Evolutionary conservation across 2,888 invertebrate genomes (phyloP), one percentile per base, ranked within the genome.

Genomic region (Agrochola litura): DNA sequence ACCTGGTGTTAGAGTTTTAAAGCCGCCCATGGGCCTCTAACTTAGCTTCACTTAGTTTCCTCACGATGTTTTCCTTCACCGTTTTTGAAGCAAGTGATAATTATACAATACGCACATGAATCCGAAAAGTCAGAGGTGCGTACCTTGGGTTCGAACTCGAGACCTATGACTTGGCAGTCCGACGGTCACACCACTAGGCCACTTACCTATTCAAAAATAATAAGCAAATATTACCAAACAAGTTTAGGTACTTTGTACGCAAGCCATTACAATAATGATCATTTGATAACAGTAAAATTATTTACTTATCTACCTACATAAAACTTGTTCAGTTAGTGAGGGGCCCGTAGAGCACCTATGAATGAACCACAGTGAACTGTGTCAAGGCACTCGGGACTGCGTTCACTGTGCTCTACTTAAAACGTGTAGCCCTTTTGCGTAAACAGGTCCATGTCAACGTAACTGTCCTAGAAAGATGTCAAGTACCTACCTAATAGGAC

Each of bases 331-430:
- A 22, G 52, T 64, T 67, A 25, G 66, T 43, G 58, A 72, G 82
- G 81, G 77, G 75, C 67, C 69, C 68, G 69, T 80, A 74, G 70
- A 66, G 64, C 82, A 88, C 79, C 76, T 79, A 84, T 87, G 86
- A 89, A 85, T 86, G 83, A 88, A 79, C 79, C 72, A 67, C 82
- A 37, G 61, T 58, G 64, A 94, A 93, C 89, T 93, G 79, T 95
- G 95, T 93, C 95, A 95, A 95, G 95, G 95, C 92, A 88, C 88
- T 89, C 90, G 92, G 94, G 94, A 94, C 90, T 77, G 88, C 92
- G 89, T 93, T 94, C 92, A 92, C 92, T 90, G 77, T 81, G 80
- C 75, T 78, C 84, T 79, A 87, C 79, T 76, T 85, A 58, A 76
- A 61, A 43, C 19, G 16, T 80, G 22, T 61, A 58, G 75, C 75